Evolutionary conservation across 2,888 invertebrate species (phyloP).

Genomic region (Xylocampa areola): DNA sequence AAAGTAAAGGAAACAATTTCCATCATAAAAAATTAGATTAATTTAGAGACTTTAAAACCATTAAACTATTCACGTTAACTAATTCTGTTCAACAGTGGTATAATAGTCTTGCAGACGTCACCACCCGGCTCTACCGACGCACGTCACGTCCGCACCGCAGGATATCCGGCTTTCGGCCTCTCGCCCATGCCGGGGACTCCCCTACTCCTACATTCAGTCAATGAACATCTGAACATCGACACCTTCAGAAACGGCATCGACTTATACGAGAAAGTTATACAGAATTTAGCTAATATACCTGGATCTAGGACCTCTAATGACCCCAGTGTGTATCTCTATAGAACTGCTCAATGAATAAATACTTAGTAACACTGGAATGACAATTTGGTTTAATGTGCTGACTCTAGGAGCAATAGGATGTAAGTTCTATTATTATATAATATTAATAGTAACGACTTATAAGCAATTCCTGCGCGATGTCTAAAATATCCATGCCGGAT

Average conservation of each 20-base stretch:
- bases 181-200: slow-evolving; percentile 95
- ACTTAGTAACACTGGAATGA: no score
- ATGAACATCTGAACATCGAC: slow-evolving; percentile 93
- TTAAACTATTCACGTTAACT: neutral
- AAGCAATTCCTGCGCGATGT: no score
- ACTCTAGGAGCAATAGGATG: no score
- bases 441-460: no score
- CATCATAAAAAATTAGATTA: no score
- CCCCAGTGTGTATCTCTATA: slow-evolving; percentile 21
- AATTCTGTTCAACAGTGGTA: slow-evolving; percentile 79
- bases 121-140: slow-evolving; percentile 95
- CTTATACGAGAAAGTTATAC: slow-evolving; percentile 91
- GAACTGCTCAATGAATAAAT: slow-evolving; percentile 31
- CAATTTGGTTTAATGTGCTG: no score
- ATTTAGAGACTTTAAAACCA: no score
- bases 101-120: slow-evolving; percentile 90
- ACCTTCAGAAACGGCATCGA: slow-evolving; percentile 93
- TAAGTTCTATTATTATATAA: no score
- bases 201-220: slow-evolving; percentile 94
- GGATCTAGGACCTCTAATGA: slow-evolving; percentile 2
- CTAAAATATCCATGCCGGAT: no score
- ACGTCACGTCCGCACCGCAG: slow-evolving; percentile 92
- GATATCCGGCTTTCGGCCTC: slow-evolving; percentile 95
- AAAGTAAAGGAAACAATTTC: no score
- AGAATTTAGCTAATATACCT: slow-evolving; percentile 39